These are phyloP conservation scores for Epinotia ramella DNA, from an alignment of 2,888 invertebrate genomes.

Conservation along the genomic window DNA sequence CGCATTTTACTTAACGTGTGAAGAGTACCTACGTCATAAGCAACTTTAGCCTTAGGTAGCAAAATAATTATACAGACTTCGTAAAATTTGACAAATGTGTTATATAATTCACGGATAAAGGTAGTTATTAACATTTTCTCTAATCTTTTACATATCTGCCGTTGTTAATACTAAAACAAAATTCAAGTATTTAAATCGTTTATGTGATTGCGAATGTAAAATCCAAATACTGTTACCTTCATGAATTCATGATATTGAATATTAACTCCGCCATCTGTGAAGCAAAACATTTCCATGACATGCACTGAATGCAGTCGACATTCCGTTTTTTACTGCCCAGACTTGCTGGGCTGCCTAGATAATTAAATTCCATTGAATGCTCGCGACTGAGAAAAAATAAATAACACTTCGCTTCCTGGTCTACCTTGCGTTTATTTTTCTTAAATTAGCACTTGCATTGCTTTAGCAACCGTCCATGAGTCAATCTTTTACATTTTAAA, in stretches of 20 bases:
- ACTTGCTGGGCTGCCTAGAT: constrained; percentile 28
- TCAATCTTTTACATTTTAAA: neutral
- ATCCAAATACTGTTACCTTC: neutral
- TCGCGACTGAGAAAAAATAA: constrained; percentile 28
- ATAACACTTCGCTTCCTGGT: constrained; percentile 28
- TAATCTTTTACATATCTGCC: neutral
- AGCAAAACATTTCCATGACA: constrained; percentile 17
- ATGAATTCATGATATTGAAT: neutral
- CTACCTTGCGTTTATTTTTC: constrained; percentile 8
- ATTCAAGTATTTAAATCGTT: neutral
- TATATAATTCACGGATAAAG: too few relatives aligned
- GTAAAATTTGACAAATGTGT: too few relatives aligned
- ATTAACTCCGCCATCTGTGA: constrained; percentile 11
- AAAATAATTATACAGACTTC: too few relatives aligned
- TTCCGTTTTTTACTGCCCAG: constrained; percentile 39
- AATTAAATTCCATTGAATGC: constrained; percentile 40
- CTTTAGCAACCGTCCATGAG: neutral
- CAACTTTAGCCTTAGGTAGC: neutral
- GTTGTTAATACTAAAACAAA: neutral
- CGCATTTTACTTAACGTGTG: neutral
- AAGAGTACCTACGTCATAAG: neutral
- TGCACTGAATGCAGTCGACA: constrained; percentile 31
- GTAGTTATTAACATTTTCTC: neutral
- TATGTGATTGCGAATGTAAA: neutral
- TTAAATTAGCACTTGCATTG: constrained; percentile 13